Conservation (phyloP, 2,113 vertebrate genomes). For the Mandrillus leucophaeus region DNA sequence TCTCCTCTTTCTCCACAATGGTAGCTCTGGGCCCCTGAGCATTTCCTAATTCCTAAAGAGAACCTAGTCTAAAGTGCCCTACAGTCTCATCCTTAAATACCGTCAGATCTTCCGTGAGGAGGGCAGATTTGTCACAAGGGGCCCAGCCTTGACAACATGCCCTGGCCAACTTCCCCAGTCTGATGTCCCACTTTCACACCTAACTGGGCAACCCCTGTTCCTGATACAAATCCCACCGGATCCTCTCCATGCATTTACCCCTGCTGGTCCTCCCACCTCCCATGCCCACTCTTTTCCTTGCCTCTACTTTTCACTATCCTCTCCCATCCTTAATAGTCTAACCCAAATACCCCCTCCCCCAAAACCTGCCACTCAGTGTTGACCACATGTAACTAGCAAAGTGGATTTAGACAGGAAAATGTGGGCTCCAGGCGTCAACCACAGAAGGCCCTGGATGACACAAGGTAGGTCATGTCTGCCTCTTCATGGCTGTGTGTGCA, state of each 20-base stretch:
- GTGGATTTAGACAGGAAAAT: neutral
- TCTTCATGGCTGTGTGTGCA: neutral
- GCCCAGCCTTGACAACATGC: neutral
- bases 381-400: neutral
- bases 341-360: neutral
- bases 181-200: neutral
- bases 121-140: neutral
- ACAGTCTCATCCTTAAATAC: neutral
- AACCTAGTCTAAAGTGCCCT: neutral
- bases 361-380: neutral
- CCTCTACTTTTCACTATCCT: neutral
- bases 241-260: neutral
- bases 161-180: neutral
- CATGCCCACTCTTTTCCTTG: neutral
- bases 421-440: neutral
- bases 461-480: neutral
- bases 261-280: neutral
- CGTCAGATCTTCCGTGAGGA: neutral
- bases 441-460: neutral
- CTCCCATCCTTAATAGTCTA: neutral
- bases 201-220: neutral
- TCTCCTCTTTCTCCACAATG: neutral
- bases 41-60: neutral
- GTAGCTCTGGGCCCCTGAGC: neutral
- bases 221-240: neutral